Conservation (phyloP, 2,113 vertebrate species). For the Heteronetta atricapilla region DNA sequence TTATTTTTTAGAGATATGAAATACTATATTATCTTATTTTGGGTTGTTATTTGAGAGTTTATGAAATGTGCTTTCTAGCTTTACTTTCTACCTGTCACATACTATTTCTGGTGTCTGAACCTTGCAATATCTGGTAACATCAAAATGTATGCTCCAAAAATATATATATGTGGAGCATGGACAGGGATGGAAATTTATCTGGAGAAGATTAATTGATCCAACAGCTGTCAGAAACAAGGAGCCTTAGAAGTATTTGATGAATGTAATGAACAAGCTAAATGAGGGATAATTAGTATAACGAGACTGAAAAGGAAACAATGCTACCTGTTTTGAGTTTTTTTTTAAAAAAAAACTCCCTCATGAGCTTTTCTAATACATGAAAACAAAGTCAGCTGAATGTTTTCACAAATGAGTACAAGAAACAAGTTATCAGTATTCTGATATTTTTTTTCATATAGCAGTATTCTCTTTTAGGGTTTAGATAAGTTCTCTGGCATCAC, state of each 20-base stretch:
- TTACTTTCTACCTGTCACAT: background rate
- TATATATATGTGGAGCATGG: no score
- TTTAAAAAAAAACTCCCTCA: background rate
- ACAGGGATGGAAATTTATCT: background rate
- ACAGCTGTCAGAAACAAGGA: background rate
- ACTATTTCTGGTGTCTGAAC: background rate
- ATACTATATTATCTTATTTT: background rate
- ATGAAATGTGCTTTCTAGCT: background rate
- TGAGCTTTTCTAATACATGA: background rate
- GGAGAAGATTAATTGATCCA: background rate
- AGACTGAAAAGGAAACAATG: background rate
- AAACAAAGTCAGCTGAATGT: background rate
- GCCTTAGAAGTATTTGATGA: background rate
- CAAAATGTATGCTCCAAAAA: background rate
- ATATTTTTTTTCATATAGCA: background rate
- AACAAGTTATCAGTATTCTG: background rate
- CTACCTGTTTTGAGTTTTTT: background rate
- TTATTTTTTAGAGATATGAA: background rate
- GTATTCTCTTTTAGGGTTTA: background rate
- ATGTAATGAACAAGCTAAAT: background rate
- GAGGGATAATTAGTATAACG: background rate
- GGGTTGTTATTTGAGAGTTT: background rate
- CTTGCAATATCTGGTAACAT: background rate
- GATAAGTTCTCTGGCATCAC: background rate
- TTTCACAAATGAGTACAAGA: background rate